Evolutionary conservation across 2,888 invertebrate genomes (phyloP).

Genomic region (Norana najaformis): DNA sequence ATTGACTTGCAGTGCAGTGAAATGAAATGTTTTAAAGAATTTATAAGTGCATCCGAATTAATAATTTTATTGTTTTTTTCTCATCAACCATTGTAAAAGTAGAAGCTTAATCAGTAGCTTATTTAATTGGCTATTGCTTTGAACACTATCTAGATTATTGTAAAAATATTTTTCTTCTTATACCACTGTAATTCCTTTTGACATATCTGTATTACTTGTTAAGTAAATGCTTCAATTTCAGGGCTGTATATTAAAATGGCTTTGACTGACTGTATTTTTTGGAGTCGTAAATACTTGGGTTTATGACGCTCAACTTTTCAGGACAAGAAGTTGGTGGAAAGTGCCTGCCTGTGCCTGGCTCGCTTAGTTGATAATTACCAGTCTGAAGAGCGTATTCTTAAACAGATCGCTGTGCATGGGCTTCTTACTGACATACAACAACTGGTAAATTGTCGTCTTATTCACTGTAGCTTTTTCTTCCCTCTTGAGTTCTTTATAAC

Average conservation of each 20-base stretch:
- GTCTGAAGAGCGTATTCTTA: conserved; percentile 82
- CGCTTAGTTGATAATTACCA: conserved; percentile 95
- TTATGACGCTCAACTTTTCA: conserved; percentile 63
- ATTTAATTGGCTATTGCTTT: background rate
- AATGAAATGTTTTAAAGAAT: background rate
- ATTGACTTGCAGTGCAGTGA: background rate
- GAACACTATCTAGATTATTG: background rate
- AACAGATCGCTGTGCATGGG: conserved; percentile 87
- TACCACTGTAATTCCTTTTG: background rate
- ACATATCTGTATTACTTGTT: background rate
- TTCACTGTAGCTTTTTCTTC: background rate
- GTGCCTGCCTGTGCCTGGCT: conserved; percentile 94
- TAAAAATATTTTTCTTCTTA: background rate
- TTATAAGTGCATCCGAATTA: background rate
- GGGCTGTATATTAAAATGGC: background rate
- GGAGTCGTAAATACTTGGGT: background rate
- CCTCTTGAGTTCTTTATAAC: background rate
- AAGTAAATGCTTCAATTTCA: background rate
- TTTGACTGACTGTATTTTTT: background rate
- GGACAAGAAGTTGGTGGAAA: conserved; percentile 97
- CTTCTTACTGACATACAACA: conserved; percentile 90
- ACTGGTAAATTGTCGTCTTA: conserved; percentile 68
- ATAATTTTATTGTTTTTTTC: background rate
- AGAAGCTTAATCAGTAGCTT: background rate
- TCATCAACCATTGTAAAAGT: background rate